Percentiles rank a stretch among this genome's conserved stretches.
Evolutionary conservation across 2,888 invertebrate species (phyloP).

Genomic region (Hetaerina titia): DNA sequence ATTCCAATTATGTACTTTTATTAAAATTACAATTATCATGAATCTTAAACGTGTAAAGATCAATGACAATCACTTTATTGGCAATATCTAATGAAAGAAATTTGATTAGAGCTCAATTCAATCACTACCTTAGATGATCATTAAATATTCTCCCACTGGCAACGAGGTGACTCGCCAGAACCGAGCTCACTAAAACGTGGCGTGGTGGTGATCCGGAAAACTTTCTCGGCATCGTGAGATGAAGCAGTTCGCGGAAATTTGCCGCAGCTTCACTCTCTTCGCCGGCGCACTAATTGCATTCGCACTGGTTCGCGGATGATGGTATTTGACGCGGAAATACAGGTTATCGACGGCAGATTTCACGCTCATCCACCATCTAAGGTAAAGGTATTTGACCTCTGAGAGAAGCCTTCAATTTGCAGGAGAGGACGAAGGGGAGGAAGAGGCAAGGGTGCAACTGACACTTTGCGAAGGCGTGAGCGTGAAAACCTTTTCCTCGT

Average conservation of each 20-base stretch:
- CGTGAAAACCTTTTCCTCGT: background rate
- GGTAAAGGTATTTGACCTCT: background rate
- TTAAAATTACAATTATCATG: no score
- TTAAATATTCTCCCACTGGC: background rate
- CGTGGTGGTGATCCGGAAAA: background rate
- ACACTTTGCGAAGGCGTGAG: background rate
- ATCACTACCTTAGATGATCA: no score
- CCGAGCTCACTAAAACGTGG: background rate
- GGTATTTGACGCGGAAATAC: slow-evolving; percentile 13
- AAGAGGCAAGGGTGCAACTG: background rate
- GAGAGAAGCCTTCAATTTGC: background rate
- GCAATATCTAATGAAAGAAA: background rate
- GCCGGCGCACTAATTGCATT: background rate
- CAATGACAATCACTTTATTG: background rate
- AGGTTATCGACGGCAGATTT: background rate
- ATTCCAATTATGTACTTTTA: no score
- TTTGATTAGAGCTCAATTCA: background rate
- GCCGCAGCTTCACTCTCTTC: background rate
- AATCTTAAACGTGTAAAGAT: no score
- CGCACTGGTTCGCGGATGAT: background rate
- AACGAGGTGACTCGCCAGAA: background rate
- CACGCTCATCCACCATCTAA: background rate
- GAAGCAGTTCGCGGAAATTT: background rate
- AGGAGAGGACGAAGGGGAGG: background rate
- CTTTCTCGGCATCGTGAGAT: background rate